A percentile compares a stretch with the other conserved stretches of the same genome.
Conservation (phyloP, 2,113 vertebrate genomes). For the Cyanoderma ruficeps region DNA sequence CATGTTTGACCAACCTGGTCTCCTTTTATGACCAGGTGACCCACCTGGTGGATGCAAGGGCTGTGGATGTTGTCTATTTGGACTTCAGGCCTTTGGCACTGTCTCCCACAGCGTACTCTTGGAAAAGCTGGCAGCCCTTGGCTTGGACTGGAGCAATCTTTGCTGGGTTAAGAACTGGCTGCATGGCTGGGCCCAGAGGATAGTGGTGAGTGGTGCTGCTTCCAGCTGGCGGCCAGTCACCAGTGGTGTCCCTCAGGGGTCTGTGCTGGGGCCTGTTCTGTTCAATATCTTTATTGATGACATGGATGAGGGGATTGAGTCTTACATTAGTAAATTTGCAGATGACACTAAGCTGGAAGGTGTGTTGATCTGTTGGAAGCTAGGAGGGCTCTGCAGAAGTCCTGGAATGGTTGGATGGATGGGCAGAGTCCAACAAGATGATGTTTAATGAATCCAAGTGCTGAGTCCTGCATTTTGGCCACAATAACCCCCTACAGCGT, state of each 20-base stretch:
- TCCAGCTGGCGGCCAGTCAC: neutral
- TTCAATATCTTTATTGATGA: neutral
- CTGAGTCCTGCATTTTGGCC: neutral
- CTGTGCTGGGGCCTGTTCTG: neutral
- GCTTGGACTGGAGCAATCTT: neutral
- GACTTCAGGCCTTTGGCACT: neutral
- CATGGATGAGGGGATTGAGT: neutral
- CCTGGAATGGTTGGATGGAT: neutral
- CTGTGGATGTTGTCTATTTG: neutral
- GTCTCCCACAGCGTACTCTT: neutral
- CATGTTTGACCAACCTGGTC: neutral
- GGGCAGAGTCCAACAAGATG: neutral
- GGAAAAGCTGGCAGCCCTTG: neutral
- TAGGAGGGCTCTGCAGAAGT: neutral
- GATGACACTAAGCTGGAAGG: neutral
- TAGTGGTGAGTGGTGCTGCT: neutral
- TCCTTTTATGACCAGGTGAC: neutral
- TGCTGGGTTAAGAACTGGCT: neutral
- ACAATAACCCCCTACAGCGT: neutral
- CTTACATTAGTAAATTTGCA: neutral
- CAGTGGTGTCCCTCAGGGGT: neutral
- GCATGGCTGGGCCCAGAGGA: neutral
- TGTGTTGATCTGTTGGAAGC: neutral
- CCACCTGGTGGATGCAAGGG: neutral
- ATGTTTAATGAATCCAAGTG: neutral